A percentile compares a stretch with the other conserved stretches of the same genome.
Evolutionary conservation across 2,113 vertebrate genomes (phyloP).

Genomic region (Sporophila hypoxantha): DNA sequence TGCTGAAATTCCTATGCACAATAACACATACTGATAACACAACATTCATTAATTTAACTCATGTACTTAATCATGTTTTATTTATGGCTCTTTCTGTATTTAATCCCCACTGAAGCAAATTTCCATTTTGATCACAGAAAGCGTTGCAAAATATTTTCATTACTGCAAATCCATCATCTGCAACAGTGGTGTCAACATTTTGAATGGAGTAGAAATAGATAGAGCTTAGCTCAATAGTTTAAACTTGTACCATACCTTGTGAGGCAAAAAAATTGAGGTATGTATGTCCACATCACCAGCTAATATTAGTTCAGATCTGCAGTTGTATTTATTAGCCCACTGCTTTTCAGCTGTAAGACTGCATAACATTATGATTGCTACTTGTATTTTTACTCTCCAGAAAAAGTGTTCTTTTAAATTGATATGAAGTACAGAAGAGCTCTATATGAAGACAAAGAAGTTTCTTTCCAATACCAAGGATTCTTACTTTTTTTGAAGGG

Average conservation of each 20-base stretch:
- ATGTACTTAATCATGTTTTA: not conserved
- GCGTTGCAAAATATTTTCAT: conserved; percentile 38
- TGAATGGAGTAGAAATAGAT: conserved; percentile 24
- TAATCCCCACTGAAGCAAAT: conserved; percentile 18
- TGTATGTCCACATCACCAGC: conserved; percentile 12
- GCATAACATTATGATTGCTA: not conserved
- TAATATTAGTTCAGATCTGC: conserved; percentile 44
- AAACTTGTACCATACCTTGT: conserved; percentile 48
- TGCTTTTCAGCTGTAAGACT: not conserved
- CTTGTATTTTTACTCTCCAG: not conserved
- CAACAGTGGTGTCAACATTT: conserved; percentile 1
- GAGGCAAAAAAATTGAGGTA: conserved; percentile 40
- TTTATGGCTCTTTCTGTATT: conserved; percentile 12
- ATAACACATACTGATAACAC: not conserved
- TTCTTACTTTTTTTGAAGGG: not conserved
- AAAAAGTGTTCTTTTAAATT: not conserved
- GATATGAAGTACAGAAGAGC: not conserved
- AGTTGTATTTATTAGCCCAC: not conserved
- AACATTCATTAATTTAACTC: not conserved
- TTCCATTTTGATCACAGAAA: conserved; percentile 46
- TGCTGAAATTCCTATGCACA: not conserved
- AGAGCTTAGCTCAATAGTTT: conserved; percentile 44
- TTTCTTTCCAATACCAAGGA: not conserved
- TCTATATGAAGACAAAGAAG: not conserved
- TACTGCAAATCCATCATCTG: conserved; percentile 20